Evolutionary conservation across 1,140 invertebrate genomes (phyloP).

Genomic region (Stenopsyche tienmushanensis): DNA sequence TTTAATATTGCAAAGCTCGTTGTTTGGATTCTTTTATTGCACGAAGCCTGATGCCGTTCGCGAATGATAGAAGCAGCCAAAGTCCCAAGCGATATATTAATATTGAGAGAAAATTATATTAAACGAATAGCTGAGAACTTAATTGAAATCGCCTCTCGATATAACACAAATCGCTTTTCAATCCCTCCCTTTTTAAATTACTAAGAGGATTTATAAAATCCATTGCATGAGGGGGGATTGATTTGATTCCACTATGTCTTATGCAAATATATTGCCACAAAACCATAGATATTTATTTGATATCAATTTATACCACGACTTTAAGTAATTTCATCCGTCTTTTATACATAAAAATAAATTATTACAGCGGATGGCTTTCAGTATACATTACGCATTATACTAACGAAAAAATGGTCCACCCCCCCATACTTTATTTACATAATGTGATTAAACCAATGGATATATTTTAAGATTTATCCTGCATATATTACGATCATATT

Average conservation of each 20-base stretch:
- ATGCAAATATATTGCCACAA: background rate
- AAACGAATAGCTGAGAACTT: slow-evolving; percentile 19
- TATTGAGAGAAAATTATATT: slow-evolving; percentile 22
- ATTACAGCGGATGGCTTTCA: no score
- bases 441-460: no score
- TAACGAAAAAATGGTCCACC: no score
- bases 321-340: background rate
- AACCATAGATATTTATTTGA: background rate
- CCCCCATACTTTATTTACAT: no score
- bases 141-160: slow-evolving; percentile 27
- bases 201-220: slow-evolving; percentile 25
- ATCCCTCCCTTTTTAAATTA: slow-evolving; percentile 28
- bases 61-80: background rate
- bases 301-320: background rate
- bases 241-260: background rate
- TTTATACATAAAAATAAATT: background rate
- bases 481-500: background rate
- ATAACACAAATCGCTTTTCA: slow-evolving; percentile 29
- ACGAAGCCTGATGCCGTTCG: no score
- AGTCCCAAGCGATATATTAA: background rate
- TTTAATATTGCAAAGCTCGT: no score
- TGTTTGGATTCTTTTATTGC: no score
- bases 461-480: background rate
- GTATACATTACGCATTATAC: no score
- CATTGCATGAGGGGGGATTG: slow-evolving; percentile 7